Evolutionary conservation across 2,888 invertebrate species (phyloP), one percentile per base, ranked within the genome.

Genomic region (Nymphalis polychloros): DNA sequence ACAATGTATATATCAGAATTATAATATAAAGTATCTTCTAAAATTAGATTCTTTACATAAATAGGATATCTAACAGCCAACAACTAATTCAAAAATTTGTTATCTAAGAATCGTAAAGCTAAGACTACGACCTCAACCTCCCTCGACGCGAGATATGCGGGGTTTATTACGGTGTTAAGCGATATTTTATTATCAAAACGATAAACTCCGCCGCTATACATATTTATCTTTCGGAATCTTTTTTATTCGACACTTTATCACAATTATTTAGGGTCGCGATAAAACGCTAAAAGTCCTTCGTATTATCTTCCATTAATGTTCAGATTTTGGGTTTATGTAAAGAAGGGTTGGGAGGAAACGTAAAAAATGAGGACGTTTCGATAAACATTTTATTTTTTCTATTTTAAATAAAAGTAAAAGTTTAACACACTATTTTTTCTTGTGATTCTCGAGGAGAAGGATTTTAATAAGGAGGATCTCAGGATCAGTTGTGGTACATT

Each of bases 201-300:
- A 89, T 88, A 89, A 89, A 87, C 85, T 83, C 79, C 79, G 78
- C 78, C 77, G 79, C 79, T 81, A 79, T 80, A 76, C 76, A 76
- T 79, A 81, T 87, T 87, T 89, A 89, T 90, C 88, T 86, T 76
- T 76, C 72, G 78, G 79, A 78, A 88, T 85, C 84, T 86, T 87
- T 85, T 91, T 90, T 87, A 87, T 88, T 85, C 81, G 81, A 75
- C 80, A 81, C 82, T 89, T 87, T 88, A 89, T 90, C 90, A 87
- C 85, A 81, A 80, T 89, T 88, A 89, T 89, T 90, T 89, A 90
- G 82, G 80, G 83, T 76, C 76, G 78, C 78, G 85, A 88, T 89
- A 90, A 89, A 86, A 85, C 79, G 76, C 80, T 80, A 77, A 84
- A 83, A 76, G 69, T 68, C 73, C 74, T 76, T 72, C 74, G 73